Evolutionary conservation across 2,888 invertebrate species (phyloP).

Genomic region (Tiliacea citrago): DNA sequence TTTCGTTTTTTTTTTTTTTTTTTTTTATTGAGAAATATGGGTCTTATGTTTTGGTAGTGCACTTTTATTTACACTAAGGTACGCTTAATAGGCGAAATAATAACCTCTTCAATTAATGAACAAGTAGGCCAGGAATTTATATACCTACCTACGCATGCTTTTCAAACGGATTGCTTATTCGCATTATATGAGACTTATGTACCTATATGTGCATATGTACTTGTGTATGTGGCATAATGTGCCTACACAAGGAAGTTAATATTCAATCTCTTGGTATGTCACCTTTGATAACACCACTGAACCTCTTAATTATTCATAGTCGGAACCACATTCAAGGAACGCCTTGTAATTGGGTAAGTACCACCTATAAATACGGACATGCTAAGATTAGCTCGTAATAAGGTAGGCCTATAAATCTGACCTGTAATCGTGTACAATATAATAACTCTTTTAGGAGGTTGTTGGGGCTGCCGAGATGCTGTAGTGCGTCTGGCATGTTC

Average conservation of each 20-base stretch:
- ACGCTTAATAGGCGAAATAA: too few species aligned
- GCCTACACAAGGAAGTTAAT: background rate
- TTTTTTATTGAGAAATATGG: too few species aligned
- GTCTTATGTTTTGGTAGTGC: too few species aligned
- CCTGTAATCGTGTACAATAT: too few species aligned
- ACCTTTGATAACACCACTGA: conserved; percentile 9
- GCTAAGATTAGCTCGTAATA: background rate
- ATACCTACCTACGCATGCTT: background rate
- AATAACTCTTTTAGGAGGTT: too few species aligned
- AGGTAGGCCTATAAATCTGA: background rate
- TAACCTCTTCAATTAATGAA: background rate
- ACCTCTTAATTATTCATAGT: conserved; percentile 14
- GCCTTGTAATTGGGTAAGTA: background rate
- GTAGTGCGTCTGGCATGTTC: too few species aligned
- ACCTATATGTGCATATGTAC: too few species aligned
- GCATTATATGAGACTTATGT: background rate
- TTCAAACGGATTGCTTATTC: background rate
- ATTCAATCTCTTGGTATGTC: background rate
- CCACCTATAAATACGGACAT: background rate
- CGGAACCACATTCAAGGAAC: background rate
- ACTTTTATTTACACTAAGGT: too few species aligned
- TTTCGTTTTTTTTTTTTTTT: too few species aligned
- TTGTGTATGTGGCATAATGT: too few species aligned
- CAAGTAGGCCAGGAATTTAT: too few species aligned
- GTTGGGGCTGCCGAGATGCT: too few species aligned